Conservation (phyloP, 1,140 invertebrate species). For the Forficula auricularia region DNA sequence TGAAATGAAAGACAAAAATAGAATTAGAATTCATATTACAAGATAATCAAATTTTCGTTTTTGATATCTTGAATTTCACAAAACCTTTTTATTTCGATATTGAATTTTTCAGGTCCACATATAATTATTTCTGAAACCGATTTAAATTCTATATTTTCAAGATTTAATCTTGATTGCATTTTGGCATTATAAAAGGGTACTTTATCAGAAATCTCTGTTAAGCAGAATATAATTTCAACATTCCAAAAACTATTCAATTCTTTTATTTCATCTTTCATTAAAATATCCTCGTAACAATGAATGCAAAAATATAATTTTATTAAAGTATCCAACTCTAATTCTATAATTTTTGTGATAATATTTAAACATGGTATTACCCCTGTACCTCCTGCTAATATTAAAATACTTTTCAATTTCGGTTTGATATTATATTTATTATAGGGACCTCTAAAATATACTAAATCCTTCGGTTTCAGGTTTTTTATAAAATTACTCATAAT, state of each 20-base stretch:
- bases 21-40: slow-evolving; percentile 12
- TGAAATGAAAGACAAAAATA: too few relatives aligned
- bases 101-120: slow-evolving; percentile 29
- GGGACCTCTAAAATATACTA: slow-evolving; percentile 43
- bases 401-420: slow-evolving; percentile 29
- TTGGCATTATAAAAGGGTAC: slow-evolving; percentile 13
- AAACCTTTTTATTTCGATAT: slow-evolving; percentile 23
- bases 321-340: slow-evolving; percentile 40
- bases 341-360: slow-evolving; percentile 36
- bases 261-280: slow-evolving; percentile 37
- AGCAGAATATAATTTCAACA: slow-evolving; percentile 38
- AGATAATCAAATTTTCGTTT: slow-evolving; percentile 13
- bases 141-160: slow-evolving; percentile 12
- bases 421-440: slow-evolving; percentile 37
- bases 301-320: slow-evolving; percentile 39
- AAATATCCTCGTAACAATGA: slow-evolving; percentile 29
- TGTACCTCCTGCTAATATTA: slow-evolving; percentile 49
- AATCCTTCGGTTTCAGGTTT: slow-evolving; percentile 29
- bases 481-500: slow-evolving; percentile 38
- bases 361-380: slow-evolving; percentile 46
- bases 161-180: slow-evolving; percentile 15
- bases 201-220: slow-evolving; percentile 26
- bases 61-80: slow-evolving; percentile 16
- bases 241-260: slow-evolving; percentile 41
- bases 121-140: slow-evolving; percentile 21